Conservation (phyloP, 2,113 vertebrate species). For the Echinops telfairi region DNA sequence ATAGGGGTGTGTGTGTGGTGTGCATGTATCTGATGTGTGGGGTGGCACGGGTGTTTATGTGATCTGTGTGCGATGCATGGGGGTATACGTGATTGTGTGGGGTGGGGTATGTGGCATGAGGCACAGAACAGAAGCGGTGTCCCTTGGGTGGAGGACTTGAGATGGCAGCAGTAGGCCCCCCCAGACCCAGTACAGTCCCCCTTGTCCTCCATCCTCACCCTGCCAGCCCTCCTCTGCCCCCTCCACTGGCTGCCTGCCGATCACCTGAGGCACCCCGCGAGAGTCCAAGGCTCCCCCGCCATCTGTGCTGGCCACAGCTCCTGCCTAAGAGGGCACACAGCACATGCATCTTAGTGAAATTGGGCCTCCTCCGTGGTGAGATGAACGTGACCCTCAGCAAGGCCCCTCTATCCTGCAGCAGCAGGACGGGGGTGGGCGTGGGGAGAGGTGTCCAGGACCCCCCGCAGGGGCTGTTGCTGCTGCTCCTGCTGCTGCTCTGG, state of each 20-base stretch:
- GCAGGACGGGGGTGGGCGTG: not conserved
- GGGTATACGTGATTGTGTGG: too few species aligned
- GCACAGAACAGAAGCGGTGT: not conserved
- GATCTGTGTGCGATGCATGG: not conserved
- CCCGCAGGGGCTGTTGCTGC: not conserved
- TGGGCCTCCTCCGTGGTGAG: not conserved
- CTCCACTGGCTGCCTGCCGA: not conserved
- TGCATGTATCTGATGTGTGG: too few species aligned
- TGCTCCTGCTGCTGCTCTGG: not conserved
- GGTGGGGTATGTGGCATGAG: not conserved
- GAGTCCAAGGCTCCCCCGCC: not conserved
- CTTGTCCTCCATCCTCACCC: not conserved
- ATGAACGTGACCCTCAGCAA: not conserved
- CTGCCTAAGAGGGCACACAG: not conserved
- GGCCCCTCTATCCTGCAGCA: not conserved
- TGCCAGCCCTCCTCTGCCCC: not conserved
- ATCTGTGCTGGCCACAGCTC: conserved; percentile 52
- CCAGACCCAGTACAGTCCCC: too few species aligned
- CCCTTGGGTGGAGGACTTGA: not conserved
- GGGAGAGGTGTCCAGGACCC: not conserved
- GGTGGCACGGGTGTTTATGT: too few species aligned
- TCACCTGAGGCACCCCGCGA: not conserved
- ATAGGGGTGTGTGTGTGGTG: not conserved
- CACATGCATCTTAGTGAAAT: conserved; percentile 67
- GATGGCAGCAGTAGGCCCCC: not conserved